These are phyloP conservation scores for Austrofundulus limnaeus DNA, from an alignment of 2,113 vertebrate species.

Conservation along the genomic window DNA sequence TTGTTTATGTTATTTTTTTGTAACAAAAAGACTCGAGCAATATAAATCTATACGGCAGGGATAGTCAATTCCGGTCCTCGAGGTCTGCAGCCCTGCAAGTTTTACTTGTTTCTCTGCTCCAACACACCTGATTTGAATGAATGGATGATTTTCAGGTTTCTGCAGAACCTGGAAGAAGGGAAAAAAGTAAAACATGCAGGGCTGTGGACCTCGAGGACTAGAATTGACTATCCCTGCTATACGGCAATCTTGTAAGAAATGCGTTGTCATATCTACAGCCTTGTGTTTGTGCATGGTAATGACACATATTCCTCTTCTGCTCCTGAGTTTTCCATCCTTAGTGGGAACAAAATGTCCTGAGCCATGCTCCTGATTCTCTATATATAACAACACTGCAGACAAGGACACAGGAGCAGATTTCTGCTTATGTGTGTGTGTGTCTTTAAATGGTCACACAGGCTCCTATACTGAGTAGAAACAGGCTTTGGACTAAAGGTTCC, in stretches of 20 bases:
- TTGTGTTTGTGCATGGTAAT: slow-evolving; percentile 1
- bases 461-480: slow-evolving; percentile 2
- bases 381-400: slow-evolving; percentile 37
- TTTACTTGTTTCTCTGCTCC: no score
- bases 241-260: neutral
- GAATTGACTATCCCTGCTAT: no score
- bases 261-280: neutral
- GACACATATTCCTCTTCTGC: slow-evolving; percentile 16
- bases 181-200: no score
- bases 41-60: no score
- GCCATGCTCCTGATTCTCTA: slow-evolving; percentile 19
- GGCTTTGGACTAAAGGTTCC: neutral
- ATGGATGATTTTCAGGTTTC: no score
- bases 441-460: slow-evolving; percentile 14
- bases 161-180: no score
- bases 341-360: slow-evolving; percentile 44
- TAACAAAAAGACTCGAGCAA: no score
- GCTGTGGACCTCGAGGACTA: no score
- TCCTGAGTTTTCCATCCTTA: slow-evolving; percentile 30
- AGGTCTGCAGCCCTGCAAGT: no score
- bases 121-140: no score
- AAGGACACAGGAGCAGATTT: slow-evolving; percentile 5
- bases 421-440: neutral
- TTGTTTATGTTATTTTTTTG: no score
- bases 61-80: no score